Percentiles rank a stretch among this genome's conserved stretches.
Evolutionary conservation across 2,797 vertebrate species (phyloP).

Genomic region (Brachymystax lenok): DNA sequence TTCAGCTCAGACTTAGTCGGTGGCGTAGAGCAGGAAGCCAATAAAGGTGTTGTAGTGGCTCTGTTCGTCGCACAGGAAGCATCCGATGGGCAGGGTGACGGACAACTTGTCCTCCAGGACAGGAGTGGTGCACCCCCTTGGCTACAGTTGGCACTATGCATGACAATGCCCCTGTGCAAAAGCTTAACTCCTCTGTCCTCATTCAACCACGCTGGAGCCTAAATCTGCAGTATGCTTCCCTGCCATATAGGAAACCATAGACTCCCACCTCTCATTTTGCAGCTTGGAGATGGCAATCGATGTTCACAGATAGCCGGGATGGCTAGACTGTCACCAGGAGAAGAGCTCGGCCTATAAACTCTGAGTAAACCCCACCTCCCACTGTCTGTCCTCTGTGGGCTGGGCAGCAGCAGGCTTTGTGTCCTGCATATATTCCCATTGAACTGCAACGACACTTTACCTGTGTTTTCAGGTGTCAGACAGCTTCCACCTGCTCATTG

Average conservation of each 20-base stretch:
- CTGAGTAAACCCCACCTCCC: constrained; percentile 29
- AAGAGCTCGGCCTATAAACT: constrained; percentile 35
- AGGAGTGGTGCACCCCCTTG: neutral
- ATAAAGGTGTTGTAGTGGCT: constrained; percentile 74
- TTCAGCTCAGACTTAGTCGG: constrained; percentile 37
- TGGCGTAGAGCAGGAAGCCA: constrained; percentile 73
- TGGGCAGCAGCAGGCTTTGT: neutral
- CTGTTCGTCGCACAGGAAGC: constrained; percentile 62
- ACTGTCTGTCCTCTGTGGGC: constrained; percentile 1
- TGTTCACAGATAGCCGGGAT: constrained; percentile 18
- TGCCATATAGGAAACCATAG: neutral
- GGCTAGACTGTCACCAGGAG: constrained; percentile 19
- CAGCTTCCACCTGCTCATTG: constrained; percentile 8
- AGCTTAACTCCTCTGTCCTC: no score
- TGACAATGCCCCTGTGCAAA: neutral
- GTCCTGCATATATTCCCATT: constrained; percentile 41
- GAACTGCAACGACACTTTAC: neutral
- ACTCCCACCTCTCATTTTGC: constrained; percentile 75
- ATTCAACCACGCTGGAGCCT: no score
- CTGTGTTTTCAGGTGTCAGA: constrained; percentile 5
- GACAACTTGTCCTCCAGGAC: constrained; percentile 47
- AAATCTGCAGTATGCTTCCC: neutral
- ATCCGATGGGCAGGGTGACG: constrained; percentile 49
- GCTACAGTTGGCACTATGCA: no score
- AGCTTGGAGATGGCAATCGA: constrained; percentile 23